Evolutionary conservation across 1,140 invertebrate species (phyloP).

Genomic region (Drosophila burlai): DNA sequence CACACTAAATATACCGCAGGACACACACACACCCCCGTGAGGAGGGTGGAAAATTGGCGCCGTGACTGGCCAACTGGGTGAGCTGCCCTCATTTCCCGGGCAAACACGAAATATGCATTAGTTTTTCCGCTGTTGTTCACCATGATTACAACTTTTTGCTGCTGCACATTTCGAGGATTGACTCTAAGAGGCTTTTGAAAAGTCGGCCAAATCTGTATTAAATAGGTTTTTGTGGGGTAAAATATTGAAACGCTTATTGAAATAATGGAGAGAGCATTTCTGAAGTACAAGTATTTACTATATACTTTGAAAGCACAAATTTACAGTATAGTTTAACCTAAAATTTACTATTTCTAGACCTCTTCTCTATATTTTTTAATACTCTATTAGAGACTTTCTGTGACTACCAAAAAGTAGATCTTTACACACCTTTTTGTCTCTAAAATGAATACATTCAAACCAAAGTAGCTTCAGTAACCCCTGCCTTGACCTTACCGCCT

Average conservation of each 20-base stretch:
- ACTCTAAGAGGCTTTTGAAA: slow-evolving; percentile 37
- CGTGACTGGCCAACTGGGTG: slow-evolving; percentile 32
- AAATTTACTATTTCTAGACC: no score
- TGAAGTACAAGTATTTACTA: not conserved
- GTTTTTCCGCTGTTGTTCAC: slow-evolving; percentile 62
- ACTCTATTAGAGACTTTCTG: no score
- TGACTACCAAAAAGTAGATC: not conserved
- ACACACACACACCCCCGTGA: slow-evolving; percentile 25
- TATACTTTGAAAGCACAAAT: not conserved
- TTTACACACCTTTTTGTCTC: not conserved
- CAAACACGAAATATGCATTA: slow-evolving; percentile 79
- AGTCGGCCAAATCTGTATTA: slow-evolving; percentile 28
- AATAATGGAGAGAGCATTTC: no score
- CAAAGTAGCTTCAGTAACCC: not conserved
- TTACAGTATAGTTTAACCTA: no score
- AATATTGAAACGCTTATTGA: slow-evolving; percentile 7
- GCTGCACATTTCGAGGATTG: slow-evolving; percentile 34
- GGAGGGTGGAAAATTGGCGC: slow-evolving; percentile 32
- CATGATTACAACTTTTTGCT: slow-evolving; percentile 67
- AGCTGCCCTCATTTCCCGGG: slow-evolving; percentile 39
- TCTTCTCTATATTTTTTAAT: no score
- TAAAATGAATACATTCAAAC: not conserved
- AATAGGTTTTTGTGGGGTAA: slow-evolving; percentile 8
- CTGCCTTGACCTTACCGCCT: not conserved
- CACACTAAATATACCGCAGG: slow-evolving; percentile 2